A percentile compares a stretch with the other conserved stretches of the same genome.
phyloP scores from a whole-genome alignment of 2,888 invertebrate species.

The Itoplectis maculator region DNA sequence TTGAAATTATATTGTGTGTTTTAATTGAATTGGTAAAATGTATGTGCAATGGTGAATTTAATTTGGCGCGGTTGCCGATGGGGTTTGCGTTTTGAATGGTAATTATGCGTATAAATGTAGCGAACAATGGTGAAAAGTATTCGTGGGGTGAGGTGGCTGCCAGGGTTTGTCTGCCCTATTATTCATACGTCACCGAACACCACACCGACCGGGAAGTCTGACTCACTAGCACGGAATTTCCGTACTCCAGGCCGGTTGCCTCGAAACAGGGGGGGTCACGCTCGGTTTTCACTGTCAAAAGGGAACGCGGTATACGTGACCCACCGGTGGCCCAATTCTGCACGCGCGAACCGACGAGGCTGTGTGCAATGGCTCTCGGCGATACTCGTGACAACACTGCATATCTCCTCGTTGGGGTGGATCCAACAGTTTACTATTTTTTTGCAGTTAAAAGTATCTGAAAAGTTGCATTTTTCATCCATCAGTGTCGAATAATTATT shows the following conservation, averaged over 20 bases:
- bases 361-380: constrained; percentile 17
- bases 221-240: constrained; percentile 66
- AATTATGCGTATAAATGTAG: constrained; percentile 10
- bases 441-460: neutral
- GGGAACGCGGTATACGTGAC: constrained; percentile 66
- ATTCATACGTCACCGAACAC: constrained; percentile 55
- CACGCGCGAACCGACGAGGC: constrained; percentile 13
- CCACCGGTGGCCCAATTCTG: constrained; percentile 61
- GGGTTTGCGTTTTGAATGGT: constrained; percentile 5
- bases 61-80: neutral
- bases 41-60: neutral
- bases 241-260: constrained; percentile 47
- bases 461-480: neutral
- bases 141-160: constrained; percentile 8
- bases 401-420: constrained; percentile 14
- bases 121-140: constrained; percentile 11
- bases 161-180: constrained; percentile 37
- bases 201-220: constrained; percentile 62
- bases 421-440: neutral
- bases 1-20: neutral
- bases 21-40: neutral
- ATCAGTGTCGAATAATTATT: neutral
- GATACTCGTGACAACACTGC: constrained; percentile 41
- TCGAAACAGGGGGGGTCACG: constrained; percentile 60
- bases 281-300: constrained; percentile 68